Percentiles rank a stretch among this genome's conserved stretches.
Evolutionary conservation across 2,797 vertebrate genomes (phyloP).

Genomic region (Valencia hispanica): DNA sequence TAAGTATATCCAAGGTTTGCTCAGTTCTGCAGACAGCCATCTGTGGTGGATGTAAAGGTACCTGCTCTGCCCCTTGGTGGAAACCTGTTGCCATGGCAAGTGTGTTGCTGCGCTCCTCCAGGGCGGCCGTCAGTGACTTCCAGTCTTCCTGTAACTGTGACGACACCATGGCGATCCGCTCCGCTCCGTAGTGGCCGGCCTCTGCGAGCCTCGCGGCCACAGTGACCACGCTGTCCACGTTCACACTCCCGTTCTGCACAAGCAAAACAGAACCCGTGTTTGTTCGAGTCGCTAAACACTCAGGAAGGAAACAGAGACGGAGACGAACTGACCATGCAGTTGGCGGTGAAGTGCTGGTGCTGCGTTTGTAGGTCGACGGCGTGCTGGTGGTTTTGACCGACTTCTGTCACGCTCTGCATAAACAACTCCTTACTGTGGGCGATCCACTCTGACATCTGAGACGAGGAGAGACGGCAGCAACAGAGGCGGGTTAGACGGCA

Average conservation of each 20-base stretch:
- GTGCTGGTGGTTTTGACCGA: conserved; percentile 94
- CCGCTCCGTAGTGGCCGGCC: conserved; percentile 93
- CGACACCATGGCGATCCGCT: conserved; percentile 93
- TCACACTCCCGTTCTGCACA: conserved; percentile 94
- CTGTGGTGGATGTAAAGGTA: conserved; percentile 41
- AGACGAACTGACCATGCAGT: conserved; percentile 89
- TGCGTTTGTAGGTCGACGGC: conserved; percentile 94
- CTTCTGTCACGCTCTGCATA: conserved; percentile 92
- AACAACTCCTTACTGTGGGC: conserved; percentile 97
- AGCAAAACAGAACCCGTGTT: background rate
- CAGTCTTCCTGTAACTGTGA: conserved; percentile 95
- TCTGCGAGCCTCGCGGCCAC: conserved; percentile 92
- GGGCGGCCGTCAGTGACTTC: conserved; percentile 90
- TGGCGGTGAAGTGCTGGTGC: conserved; percentile 98
- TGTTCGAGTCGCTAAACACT: background rate
- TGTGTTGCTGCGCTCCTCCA: conserved; percentile 95
- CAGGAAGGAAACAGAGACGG: background rate
- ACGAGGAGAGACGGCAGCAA: background rate
- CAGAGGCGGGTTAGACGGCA: background rate
- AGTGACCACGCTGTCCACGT: conserved; percentile 96
- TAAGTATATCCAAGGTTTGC: background rate
- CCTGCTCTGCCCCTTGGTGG: conserved; percentile 97
- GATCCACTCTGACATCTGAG: conserved; percentile 98
- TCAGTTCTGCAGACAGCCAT: no score
- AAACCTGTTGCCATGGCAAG: conserved; percentile 95